phyloP scores from a whole-genome alignment of 2,113 vertebrate species.

The Procavia capensis region DNA sequence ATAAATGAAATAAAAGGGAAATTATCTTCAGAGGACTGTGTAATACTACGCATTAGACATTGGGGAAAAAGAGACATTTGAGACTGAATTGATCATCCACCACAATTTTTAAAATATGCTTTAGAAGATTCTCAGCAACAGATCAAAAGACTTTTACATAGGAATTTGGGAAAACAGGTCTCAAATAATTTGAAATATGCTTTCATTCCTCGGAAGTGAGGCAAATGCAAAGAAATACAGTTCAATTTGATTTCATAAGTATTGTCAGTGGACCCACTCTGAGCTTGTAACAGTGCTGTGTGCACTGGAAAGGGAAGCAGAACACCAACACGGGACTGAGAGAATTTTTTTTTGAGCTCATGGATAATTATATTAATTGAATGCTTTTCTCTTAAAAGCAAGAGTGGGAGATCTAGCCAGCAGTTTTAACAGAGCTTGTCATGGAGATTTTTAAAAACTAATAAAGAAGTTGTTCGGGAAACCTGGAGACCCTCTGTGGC shows the following conservation, averaged over 20 bases:
- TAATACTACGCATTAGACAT: background rate
- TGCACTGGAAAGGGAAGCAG: background rate
- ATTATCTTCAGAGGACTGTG: background rate
- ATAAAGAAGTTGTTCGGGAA: background rate
- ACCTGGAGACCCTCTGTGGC: too few species aligned
- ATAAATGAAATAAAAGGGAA: background rate
- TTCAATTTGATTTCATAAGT: background rate
- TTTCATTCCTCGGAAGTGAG: constrained; percentile 32
- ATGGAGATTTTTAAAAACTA: background rate
- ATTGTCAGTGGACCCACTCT: background rate
- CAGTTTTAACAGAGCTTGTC: background rate
- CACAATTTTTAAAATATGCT: background rate
- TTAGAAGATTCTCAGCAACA: background rate
- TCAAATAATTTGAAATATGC: constrained; percentile 30
- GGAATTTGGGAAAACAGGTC: background rate
- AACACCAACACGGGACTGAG: background rate
- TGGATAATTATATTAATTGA: background rate
- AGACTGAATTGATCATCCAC: background rate
- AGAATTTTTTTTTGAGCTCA: background rate
- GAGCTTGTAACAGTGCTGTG: background rate
- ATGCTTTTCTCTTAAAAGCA: background rate
- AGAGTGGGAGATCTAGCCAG: background rate
- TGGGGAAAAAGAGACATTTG: background rate
- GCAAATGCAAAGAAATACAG: background rate
- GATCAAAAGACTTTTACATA: background rate